phyloP scores from a whole-genome alignment of 2,113 vertebrate species.

The Eptatretus burgeri region DNA sequence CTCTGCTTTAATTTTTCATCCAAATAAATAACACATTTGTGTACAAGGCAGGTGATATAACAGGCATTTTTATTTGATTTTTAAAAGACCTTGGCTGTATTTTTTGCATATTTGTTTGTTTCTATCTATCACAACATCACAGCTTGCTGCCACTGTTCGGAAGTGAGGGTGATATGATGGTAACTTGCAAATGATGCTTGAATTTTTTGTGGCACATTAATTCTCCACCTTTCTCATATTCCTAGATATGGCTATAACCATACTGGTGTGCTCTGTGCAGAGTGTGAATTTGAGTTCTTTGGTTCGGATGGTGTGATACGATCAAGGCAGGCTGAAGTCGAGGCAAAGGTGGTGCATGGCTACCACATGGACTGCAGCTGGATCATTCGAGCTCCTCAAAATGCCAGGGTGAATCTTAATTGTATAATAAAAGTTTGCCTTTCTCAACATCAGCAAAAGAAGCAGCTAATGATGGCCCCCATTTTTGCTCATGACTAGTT shows the following conservation, averaged over 20 bases:
- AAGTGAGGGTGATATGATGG: constrained; percentile 13
- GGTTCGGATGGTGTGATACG: constrained; percentile 91
- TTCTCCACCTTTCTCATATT: constrained; percentile 7
- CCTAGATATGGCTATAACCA: constrained; percentile 10
- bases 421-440: no score
- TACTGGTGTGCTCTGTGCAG: constrained; percentile 24
- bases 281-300: constrained; percentile 87
- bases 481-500: no score
- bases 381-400: constrained; percentile 74
- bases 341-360: constrained; percentile 52
- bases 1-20: no score
- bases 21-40: no score
- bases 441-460: no score
- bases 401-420: constrained; percentile 58
- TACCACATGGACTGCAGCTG: constrained; percentile 97
- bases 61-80: no score
- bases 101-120: constrained; percentile 6
- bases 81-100: neutral
- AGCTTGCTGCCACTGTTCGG: constrained; percentile 12
- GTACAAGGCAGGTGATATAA: no score
- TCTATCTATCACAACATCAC: constrained; percentile 9
- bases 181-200: constrained; percentile 16
- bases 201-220: constrained; percentile 13
- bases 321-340: constrained; percentile 69
- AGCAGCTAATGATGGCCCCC: no score